These are phyloP conservation scores for Acanthosepion esculentum DNA, from an alignment of 2,888 invertebrate species.

Conservation along the genomic window DNA sequence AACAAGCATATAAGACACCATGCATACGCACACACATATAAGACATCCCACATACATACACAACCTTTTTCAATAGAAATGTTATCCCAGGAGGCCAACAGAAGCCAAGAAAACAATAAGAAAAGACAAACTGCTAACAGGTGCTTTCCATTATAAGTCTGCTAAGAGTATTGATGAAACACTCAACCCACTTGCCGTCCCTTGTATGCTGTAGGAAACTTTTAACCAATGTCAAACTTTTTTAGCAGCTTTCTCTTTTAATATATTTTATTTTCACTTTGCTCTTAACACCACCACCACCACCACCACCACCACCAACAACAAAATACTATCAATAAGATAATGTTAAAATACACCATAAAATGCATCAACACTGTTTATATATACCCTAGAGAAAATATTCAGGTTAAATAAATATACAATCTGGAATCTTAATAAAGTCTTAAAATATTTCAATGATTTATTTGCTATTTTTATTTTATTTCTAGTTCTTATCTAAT, in stretches of 20 bases:
- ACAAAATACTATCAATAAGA: background rate
- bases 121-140: background rate
- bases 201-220: background rate
- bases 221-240: background rate
- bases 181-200: background rate
- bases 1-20: background rate
- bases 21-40: background rate
- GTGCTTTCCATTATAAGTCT: background rate
- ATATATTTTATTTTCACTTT: background rate
- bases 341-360: background rate
- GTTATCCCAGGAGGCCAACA: constrained; percentile 1
- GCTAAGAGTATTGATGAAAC: background rate
- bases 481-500: background rate
- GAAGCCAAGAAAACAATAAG: background rate
- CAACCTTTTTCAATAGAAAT: background rate
- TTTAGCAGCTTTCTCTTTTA: background rate
- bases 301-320: background rate
- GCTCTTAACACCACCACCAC: background rate
- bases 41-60: background rate
- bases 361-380: background rate
- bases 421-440: background rate
- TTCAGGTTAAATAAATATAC: background rate
- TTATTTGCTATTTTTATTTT: background rate
- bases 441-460: background rate
- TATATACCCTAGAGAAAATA: background rate